Evolutionary conservation across 2,113 vertebrate genomes (phyloP), one percentile per base, ranked within the genome.

Genomic region (Sinocyclocheilus grahami): DNA sequence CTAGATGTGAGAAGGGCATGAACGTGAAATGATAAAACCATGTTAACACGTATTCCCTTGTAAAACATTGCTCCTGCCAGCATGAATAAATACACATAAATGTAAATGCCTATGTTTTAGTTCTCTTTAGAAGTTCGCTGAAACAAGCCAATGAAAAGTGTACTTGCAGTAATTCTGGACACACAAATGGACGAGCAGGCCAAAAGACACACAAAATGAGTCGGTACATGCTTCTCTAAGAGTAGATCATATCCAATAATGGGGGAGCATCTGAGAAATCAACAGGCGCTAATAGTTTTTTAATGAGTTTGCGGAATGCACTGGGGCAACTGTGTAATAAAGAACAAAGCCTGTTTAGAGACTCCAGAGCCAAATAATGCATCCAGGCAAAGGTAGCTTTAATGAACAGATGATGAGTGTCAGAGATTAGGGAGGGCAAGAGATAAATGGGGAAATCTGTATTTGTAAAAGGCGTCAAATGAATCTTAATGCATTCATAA

Each of bases 251-350:
- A 77, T 30, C 75, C 80, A 83, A 86, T 75, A 4, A 88, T 76
- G 71, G 18, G 39, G 85, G 82, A 88, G 87, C 91, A 92, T 93
- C 92, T 89, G 86, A 89, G 87, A 91, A 92, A 86, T 92, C 91
- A 90, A 89, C 91, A 91, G 84, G 69, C 90, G 90, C 90, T 93
- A 94, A 94, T 94, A 90, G 92, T 89, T 92, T 92, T 93, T 95
- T 94, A 95, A 94, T 95, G 93, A 95, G 93, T 93, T 95, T 94
- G 92, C 90, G 88, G 85, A 94, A 93, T 90, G 92, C 93, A 89
- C 89, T 92, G 87, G 91, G 90, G 93, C 85, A 90, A 93, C 93
- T 90, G 91, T 90, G 90, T 93, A 92, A 92, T 93, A 92, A 90
- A 93, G 90, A 91, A 92, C 90, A 81, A 90, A 91, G 86, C 91